Conservation (phyloP, 2,888 invertebrate species). For the Clusia tigrina region DNA sequence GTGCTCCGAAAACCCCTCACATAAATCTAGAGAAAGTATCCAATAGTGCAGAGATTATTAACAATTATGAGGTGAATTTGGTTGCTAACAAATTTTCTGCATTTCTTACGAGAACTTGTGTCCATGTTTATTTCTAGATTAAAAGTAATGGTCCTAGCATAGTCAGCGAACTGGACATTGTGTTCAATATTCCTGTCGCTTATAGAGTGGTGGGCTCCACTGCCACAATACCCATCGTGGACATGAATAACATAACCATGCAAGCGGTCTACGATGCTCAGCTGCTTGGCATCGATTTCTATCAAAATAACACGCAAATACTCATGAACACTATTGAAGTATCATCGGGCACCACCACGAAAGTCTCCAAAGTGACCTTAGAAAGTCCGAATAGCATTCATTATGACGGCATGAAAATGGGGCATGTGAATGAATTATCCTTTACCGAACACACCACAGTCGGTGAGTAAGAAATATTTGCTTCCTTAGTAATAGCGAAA, state of each 20-base stretch:
- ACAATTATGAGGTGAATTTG: slow-evolving; percentile 55
- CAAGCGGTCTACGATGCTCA: slow-evolving; percentile 59
- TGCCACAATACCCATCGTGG: slow-evolving; percentile 54
- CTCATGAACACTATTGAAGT: slow-evolving; percentile 55
- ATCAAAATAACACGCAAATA: slow-evolving; percentile 57
- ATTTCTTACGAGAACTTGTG: not conserved
- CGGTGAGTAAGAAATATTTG: slow-evolving; percentile 19
- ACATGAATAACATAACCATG: slow-evolving; percentile 57
- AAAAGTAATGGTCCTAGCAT: slow-evolving; percentile 63
- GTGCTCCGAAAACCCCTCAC: slow-evolving; percentile 51
- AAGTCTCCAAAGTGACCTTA: slow-evolving; percentile 9
- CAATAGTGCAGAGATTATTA: slow-evolving; percentile 52
- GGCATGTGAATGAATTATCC: slow-evolving; percentile 41
- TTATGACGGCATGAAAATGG: slow-evolving; percentile 44
- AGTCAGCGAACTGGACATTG: slow-evolving; percentile 56
- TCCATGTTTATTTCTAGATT: slow-evolving; percentile 40
- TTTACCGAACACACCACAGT: slow-evolving; percentile 35
- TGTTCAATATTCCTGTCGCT: slow-evolving; percentile 59
- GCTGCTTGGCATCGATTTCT: slow-evolving; percentile 51
- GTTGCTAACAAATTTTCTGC: not conserved
- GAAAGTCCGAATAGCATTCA: slow-evolving; percentile 34
- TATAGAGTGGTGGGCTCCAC: slow-evolving; percentile 53
- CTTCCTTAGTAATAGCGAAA: no score
- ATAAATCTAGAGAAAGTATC: slow-evolving; percentile 58
- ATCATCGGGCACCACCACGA: slow-evolving; percentile 35